Evolutionary conservation across 2,888 invertebrate genomes (phyloP).

Genomic region (Napeogenes sylphis): DNA sequence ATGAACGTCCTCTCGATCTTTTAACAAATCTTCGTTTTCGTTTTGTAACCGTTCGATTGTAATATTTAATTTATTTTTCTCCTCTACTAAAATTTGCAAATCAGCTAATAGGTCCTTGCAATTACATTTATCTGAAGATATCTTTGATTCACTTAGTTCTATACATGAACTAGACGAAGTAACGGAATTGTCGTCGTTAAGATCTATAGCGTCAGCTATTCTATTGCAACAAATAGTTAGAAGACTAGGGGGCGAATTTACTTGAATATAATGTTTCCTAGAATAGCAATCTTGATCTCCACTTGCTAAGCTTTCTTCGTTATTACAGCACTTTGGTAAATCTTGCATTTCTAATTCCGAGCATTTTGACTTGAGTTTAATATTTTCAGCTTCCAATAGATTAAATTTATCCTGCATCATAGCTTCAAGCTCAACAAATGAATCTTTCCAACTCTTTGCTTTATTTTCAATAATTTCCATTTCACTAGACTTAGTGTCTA

Average conservation of each 20-base stretch:
- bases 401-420: conserved; percentile 47
- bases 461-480: conserved; percentile 47
- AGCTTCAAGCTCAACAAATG: conserved; percentile 43
- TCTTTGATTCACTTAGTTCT: conserved; percentile 33
- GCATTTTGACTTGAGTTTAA: conserved; percentile 39
- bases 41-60: conserved; percentile 42
- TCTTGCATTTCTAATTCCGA: conserved; percentile 14
- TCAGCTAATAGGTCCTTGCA: conserved; percentile 29
- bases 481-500: conserved; percentile 47
- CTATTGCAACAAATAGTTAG: conserved; percentile 56
- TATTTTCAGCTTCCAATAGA: conserved; percentile 47
- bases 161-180: conserved; percentile 22
- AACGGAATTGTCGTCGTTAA: conserved; percentile 35
- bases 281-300: conserved; percentile 19
- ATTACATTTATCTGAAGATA: conserved; percentile 21
- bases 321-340: conserved; percentile 8
- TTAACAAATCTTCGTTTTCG: conserved; percentile 44
- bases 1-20: conserved; percentile 51
- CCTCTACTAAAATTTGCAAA: conserved; percentile 34
- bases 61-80: conserved; percentile 44
- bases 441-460: conserved; percentile 45
- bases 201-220: conserved; percentile 49
- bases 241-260: conserved; percentile 54
- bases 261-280: conserved; percentile 27
- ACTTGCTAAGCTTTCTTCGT: conserved; percentile 16